Evolutionary conservation across 2,888 invertebrate genomes (phyloP).

Genomic region (Lochmaea capreae): DNA sequence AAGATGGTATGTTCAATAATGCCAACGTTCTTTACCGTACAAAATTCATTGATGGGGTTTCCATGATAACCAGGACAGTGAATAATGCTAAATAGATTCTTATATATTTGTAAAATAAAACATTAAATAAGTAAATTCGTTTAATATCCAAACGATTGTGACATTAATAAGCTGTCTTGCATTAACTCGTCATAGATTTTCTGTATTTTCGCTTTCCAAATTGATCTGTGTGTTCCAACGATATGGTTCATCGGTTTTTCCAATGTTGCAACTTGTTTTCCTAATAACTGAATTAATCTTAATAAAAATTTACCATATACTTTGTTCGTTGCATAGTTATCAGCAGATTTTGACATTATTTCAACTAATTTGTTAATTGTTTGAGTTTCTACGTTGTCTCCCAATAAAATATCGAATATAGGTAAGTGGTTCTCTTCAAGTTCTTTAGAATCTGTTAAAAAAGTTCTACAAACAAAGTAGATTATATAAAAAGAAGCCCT

Average conservation of each 20-base stretch:
- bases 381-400: constrained; percentile 40
- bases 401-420: constrained; percentile 47
- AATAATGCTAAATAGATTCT: constrained; percentile 24
- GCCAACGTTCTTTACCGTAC: constrained; percentile 97
- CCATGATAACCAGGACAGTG: constrained; percentile 80
- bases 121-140: neutral
- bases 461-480: constrained; percentile 44
- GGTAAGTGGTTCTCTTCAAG: constrained; percentile 45
- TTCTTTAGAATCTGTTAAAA: constrained; percentile 39
- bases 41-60: constrained; percentile 94
- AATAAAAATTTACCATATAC: constrained; percentile 50
- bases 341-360: constrained; percentile 45
- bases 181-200: constrained; percentile 43
- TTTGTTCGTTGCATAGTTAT: constrained; percentile 46
- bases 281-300: constrained; percentile 44
- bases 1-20: constrained; percentile 99
- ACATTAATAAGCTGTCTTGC: constrained; percentile 45
- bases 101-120: neutral
- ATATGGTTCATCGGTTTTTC: constrained; percentile 52
- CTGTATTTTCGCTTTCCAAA: constrained; percentile 53
- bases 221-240: constrained; percentile 49
- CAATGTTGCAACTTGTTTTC: constrained; percentile 41
- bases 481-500: neutral
- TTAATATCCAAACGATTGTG: constrained; percentile 48
- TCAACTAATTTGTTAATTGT: constrained; percentile 46